Percentiles rank a stretch among this genome's conserved stretches.
These are phyloP conservation scores for Morphnarchus princeps DNA, from an alignment of 2,113 vertebrate species.

Conservation along the genomic window DNA sequence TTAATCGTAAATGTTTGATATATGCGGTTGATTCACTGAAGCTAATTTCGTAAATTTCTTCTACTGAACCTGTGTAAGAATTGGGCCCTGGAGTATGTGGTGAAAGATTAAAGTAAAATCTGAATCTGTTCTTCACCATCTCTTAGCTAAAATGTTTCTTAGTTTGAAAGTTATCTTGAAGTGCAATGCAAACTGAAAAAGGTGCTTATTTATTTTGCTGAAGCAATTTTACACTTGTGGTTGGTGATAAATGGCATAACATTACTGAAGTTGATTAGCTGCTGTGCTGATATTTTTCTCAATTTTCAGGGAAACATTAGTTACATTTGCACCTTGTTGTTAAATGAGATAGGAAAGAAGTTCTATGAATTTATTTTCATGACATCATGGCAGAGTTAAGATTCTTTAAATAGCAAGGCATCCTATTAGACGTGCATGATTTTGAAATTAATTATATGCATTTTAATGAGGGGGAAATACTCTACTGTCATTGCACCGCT, in stretches of 20 bases:
- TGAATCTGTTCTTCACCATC: not conserved
- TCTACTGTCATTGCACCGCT: not conserved
- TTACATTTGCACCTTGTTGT: conserved; percentile 49
- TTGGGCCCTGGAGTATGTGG: not conserved
- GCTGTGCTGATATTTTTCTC: conserved; percentile 6
- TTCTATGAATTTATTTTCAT: conserved; percentile 33
- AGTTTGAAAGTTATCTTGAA: not conserved
- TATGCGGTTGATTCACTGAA: not conserved
- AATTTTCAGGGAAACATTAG: conserved; percentile 22
- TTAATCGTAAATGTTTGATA: not conserved
- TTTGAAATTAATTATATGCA: conserved; percentile 39
- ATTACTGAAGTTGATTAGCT: conserved; percentile 18
- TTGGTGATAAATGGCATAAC: not conserved
- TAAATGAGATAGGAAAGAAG: conserved; percentile 33
- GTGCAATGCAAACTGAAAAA: not conserved
- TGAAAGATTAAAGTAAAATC: not conserved
- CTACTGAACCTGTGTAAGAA: not conserved
- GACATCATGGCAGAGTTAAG: conserved; percentile 20
- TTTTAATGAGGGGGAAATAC: conserved; percentile 35
- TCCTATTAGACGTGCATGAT: not conserved
- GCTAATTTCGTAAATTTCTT: not conserved
- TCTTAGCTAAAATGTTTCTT: not conserved
- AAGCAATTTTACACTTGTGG: not conserved
- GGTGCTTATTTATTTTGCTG: not conserved
- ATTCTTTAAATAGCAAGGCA: conserved; percentile 21